phyloP scores from a whole-genome alignment of 2,888 invertebrate species.

The Hesperia comma region DNA sequence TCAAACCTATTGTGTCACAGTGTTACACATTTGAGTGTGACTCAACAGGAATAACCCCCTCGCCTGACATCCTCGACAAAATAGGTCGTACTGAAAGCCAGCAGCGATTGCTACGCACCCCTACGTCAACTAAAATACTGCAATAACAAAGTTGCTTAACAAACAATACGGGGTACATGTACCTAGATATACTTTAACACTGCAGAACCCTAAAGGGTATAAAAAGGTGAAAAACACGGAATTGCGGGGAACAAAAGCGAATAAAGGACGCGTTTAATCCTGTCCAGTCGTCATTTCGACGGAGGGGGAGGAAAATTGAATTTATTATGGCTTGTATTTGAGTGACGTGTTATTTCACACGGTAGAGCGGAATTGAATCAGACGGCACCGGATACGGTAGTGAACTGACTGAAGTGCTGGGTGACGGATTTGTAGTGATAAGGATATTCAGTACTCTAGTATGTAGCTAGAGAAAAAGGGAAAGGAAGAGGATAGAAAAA shows the following conservation, averaged over 20 bases:
- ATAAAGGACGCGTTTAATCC: constrained; percentile 76
- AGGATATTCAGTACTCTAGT: constrained; percentile 11
- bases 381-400: constrained; percentile 49
- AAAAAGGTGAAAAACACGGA: constrained; percentile 55
- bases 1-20: no score
- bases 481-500: no score
- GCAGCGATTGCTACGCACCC: not conserved
- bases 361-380: constrained; percentile 69
- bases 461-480: no score
- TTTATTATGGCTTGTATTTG: constrained; percentile 82
- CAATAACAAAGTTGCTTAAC: constrained; percentile 1
- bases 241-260: constrained; percentile 78
- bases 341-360: constrained; percentile 83
- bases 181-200: not conserved
- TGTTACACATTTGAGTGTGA: no score
- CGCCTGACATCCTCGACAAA: no score
- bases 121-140: not conserved
- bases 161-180: not conserved
- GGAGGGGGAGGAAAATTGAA: constrained; percentile 78
- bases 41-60: no score
- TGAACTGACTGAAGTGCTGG: constrained; percentile 19
- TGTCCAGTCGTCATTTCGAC: constrained; percentile 75
- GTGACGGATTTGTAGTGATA: not conserved
- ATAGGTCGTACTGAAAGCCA: no score
- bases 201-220: constrained; percentile 47